These are phyloP conservation scores for Centropus unirufus DNA, from an alignment of 2,113 vertebrate species.

Conservation along the genomic window DNA sequence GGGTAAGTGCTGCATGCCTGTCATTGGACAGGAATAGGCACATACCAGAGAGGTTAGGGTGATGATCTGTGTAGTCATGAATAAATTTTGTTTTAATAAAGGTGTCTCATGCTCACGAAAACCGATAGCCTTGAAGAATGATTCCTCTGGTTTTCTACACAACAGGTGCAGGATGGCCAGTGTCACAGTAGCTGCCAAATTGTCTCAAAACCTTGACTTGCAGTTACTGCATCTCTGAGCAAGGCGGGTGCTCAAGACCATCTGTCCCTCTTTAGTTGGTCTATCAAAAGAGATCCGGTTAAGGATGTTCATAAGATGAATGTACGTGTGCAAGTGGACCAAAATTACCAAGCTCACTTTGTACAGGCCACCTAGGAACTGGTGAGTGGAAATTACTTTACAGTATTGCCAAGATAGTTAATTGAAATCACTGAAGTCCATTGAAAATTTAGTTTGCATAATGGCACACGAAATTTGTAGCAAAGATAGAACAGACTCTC, in stretches of 20 bases:
- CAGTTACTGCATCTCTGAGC: not conserved
- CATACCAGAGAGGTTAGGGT: slow-evolving; percentile 48
- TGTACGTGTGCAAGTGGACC: not conserved
- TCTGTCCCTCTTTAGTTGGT: not conserved
- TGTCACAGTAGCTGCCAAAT: not conserved
- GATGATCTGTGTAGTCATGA: slow-evolving; percentile 64
- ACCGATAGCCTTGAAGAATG: slow-evolving; percentile 60
- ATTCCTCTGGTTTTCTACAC: slow-evolving; percentile 30
- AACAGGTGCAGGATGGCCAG: slow-evolving; percentile 55
- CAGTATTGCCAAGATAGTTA: slow-evolving; percentile 10
- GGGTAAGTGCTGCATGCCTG: slow-evolving; percentile 48
- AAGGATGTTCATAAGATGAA: not conserved
- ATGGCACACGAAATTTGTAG: not conserved
- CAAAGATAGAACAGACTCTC: not conserved
- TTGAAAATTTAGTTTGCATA: not conserved
- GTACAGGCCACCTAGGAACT: slow-evolving; percentile 8
- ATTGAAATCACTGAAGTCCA: not conserved
- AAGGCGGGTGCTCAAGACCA: not conserved
- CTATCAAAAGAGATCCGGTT: not conserved
- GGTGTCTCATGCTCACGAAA: slow-evolving; percentile 46
- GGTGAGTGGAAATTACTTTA: slow-evolving; percentile 10
- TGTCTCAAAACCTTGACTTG: not conserved
- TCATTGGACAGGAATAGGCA: slow-evolving; percentile 50
- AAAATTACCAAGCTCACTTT: slow-evolving; percentile 1
- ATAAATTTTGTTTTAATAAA: slow-evolving; percentile 70